Conservation (phyloP, 2,797 vertebrate species). For the Antrozous pallidus region DNA sequence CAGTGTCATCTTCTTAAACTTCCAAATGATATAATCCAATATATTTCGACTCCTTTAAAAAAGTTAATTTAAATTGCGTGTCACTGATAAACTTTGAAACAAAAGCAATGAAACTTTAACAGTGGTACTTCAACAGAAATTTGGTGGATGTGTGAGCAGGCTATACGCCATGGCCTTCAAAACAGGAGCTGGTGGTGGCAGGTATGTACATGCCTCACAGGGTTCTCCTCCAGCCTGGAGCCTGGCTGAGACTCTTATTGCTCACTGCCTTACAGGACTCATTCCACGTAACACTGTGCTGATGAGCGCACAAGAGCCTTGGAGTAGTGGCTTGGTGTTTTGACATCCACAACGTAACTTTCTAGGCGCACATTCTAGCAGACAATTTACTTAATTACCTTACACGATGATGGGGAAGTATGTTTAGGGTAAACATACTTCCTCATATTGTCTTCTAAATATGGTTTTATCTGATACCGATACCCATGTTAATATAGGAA, state of each 20-base stretch:
- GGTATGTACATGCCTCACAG: accelerated
- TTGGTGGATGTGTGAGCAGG: background rate
- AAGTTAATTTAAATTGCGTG: background rate
- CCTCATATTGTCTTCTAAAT: background rate
- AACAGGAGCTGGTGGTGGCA: background rate
- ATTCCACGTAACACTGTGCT: background rate
- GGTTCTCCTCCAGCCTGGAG: background rate
- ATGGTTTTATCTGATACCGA: background rate
- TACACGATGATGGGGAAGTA: background rate
- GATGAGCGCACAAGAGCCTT: background rate
- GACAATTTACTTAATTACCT: background rate
- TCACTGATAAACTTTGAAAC: background rate
- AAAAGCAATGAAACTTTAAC: background rate
- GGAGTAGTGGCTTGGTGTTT: background rate
- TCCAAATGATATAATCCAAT: background rate
- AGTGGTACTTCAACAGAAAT: background rate
- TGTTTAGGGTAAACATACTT: conserved; percentile 11
- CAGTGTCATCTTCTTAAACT: background rate
- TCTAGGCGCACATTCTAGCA: background rate
- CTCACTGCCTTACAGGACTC: background rate
- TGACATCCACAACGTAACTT: background rate
- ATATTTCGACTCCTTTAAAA: background rate
- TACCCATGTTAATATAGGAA: background rate
- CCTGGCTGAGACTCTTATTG: background rate
- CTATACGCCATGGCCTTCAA: background rate